phyloP scores from a whole-genome alignment of 2,797 vertebrate genomes.

The Bufotes viridis region DNA sequence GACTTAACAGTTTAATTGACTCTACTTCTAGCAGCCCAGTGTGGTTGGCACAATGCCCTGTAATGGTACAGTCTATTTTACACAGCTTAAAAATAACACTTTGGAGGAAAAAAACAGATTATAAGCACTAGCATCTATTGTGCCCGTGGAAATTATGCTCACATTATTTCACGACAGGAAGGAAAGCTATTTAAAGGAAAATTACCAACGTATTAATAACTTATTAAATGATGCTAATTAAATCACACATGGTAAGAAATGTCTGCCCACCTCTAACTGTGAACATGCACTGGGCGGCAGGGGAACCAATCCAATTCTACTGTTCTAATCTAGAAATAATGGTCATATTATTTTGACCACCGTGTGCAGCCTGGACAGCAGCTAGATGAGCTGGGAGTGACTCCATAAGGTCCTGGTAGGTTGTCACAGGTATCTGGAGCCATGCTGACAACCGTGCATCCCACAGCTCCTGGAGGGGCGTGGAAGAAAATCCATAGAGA shows the following conservation, averaged over 20 bases:
- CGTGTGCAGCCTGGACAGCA: too few relatives aligned
- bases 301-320: not conserved
- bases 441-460: too few relatives aligned
- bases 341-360: too few relatives aligned
- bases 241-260: not conserved
- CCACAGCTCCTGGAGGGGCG: too few relatives aligned
- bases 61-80: constrained; percentile 45
- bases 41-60: constrained; percentile 39
- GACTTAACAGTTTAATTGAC: constrained; percentile 39
- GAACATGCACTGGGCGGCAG: not conserved
- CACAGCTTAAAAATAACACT: constrained; percentile 36
- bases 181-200: constrained; percentile 33
- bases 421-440: too few relatives aligned
- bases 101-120: constrained; percentile 24
- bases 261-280: not conserved
- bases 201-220: constrained; percentile 20
- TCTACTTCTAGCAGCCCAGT: constrained; percentile 1
- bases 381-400: too few relatives aligned
- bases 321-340: not conserved
- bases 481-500: too few relatives aligned
- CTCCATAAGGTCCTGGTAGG: too few relatives aligned
- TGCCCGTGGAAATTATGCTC: not conserved
- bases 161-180: constrained; percentile 23
- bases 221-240: constrained; percentile 15
- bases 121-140: constrained; percentile 24